Evolutionary conservation across 2,888 invertebrate genomes (phyloP).

Genomic region (Malachius bipustulatus): DNA sequence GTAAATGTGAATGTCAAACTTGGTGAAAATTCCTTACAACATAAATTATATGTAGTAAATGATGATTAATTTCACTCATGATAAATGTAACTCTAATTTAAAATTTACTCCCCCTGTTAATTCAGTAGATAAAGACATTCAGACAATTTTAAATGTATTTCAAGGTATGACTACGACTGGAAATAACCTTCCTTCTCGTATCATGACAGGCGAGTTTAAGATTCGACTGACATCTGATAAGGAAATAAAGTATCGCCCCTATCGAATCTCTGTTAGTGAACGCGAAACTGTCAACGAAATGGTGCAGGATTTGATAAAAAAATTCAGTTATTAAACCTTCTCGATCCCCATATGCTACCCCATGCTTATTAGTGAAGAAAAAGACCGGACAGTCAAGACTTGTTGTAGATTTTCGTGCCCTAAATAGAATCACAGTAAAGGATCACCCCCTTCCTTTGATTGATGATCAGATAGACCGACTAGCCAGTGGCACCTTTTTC

Average conservation of each 20-base stretch:
- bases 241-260: constrained; percentile 8
- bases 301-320: neutral
- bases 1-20: constrained; percentile 3
- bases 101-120: constrained; percentile 1
- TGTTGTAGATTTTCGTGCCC: constrained; percentile 2
- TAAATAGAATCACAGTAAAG: neutral
- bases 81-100: neutral
- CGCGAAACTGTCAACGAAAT: constrained; percentile 5
- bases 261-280: constrained; percentile 5
- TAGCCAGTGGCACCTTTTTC: constrained; percentile 12
- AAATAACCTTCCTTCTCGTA: neutral
- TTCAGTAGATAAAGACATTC: neutral
- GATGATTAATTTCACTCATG: constrained; percentile 4
- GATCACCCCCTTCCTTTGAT: constrained; percentile 5
- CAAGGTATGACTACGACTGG: constrained; percentile 1
- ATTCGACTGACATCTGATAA: constrained; percentile 5
- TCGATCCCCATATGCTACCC: neutral
- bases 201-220: constrained; percentile 3
- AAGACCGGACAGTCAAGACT: neutral
- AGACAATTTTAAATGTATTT: neutral
- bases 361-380: constrained; percentile 4
- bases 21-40: neutral
- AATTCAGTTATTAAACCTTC: constrained; percentile 5
- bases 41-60: constrained; percentile 2
- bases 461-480: constrained; percentile 4